Evolutionary conservation across 2,113 vertebrate species (phyloP).

Genomic region (Sphaerodactylus townsendi): DNA sequence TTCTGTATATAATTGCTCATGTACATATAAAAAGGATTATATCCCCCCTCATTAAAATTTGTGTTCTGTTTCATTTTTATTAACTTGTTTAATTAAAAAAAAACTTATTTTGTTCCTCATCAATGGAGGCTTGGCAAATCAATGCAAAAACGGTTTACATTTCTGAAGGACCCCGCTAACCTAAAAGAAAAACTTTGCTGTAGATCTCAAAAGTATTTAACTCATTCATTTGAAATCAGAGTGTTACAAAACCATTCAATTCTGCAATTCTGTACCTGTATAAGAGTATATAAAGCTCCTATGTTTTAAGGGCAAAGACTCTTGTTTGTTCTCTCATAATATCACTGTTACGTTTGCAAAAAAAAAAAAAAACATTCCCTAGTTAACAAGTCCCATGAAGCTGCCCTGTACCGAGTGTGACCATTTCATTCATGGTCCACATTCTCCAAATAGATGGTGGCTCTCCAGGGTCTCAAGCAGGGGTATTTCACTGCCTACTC

Average conservation of each 20-base stretch:
- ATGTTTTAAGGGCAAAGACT: not conserved
- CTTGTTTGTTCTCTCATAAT: no score
- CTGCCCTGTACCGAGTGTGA: no score
- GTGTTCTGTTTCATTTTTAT: not conserved
- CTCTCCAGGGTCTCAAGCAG: no score
- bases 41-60: not conserved
- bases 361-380: no score
- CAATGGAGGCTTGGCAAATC: slow-evolving; percentile 2
- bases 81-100: not conserved
- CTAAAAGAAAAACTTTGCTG: not conserved
- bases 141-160: not conserved
- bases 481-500: no score
- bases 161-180: not conserved
- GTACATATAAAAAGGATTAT: slow-evolving; percentile 11
- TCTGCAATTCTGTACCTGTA: not conserved
- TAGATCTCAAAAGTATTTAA: not conserved
- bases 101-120: slow-evolving; percentile 6
- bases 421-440: no score
- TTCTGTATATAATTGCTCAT: slow-evolving; percentile 22
- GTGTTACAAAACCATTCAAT: not conserved
- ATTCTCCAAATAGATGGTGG: no score
- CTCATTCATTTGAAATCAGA: not conserved
- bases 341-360: no score
- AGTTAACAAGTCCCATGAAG: no score
- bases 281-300: not conserved